phyloP scores from a whole-genome alignment of 2,888 invertebrate genomes.

The Odontocerum albicorne region DNA sequence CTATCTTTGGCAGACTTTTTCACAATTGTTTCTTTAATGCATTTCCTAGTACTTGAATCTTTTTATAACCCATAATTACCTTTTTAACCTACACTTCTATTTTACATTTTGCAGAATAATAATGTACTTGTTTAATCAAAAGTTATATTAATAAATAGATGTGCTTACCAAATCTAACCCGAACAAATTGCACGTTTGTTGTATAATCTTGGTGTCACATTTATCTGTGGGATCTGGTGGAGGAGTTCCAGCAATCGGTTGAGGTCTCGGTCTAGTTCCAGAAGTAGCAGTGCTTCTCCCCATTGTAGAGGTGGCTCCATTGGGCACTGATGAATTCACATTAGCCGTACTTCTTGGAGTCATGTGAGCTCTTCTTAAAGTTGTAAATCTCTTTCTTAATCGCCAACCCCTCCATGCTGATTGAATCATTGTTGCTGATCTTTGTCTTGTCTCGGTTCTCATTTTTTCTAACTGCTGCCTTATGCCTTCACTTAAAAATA shows the following conservation, averaged over 20 bases:
- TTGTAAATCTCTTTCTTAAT: constrained; percentile 67
- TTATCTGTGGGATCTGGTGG: constrained; percentile 83
- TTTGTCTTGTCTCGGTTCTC: constrained; percentile 73
- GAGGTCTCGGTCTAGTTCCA: constrained; percentile 77
- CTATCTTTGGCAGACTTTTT: too few relatives aligned
- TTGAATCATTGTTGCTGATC: constrained; percentile 83
- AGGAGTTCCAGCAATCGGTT: constrained; percentile 88
- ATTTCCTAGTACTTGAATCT: too few relatives aligned
- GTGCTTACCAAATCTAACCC: constrained; percentile 79
- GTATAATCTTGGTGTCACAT: constrained; percentile 86
- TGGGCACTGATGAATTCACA: constrained; percentile 33
- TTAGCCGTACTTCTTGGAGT: constrained; percentile 20
- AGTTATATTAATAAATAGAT: neutral
- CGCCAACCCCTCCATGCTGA: constrained; percentile 84
- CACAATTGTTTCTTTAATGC: too few relatives aligned
- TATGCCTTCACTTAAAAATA: constrained; percentile 92
- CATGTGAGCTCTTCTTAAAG: constrained; percentile 46
- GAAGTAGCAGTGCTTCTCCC: constrained; percentile 41
- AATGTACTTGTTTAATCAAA: neutral
- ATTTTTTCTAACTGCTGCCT: constrained; percentile 86
- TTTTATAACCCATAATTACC: neutral
- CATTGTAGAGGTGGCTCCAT: constrained; percentile 34
- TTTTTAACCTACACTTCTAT: neutral
- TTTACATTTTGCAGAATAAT: too few relatives aligned
- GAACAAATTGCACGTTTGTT: constrained; percentile 87